A percentile compares a stretch with the other conserved stretches of the same genome.
These are phyloP conservation scores for Mamestra configurata DNA, from an alignment of 1,140 invertebrate species.

Conservation along the genomic window DNA sequence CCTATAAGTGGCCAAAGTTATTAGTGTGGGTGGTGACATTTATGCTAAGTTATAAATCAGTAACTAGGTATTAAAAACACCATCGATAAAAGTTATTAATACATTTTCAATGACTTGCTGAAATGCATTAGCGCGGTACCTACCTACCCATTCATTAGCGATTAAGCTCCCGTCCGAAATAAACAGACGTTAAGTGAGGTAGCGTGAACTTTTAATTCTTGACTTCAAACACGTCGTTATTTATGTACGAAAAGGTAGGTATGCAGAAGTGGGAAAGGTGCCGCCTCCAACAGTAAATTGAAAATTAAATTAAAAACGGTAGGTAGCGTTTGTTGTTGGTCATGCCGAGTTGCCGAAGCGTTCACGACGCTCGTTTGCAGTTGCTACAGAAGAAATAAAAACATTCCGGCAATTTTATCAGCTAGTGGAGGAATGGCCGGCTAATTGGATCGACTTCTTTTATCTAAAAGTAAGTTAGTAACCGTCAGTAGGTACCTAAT, in stretches of 20 bases:
- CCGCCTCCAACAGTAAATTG: constrained; percentile 49
- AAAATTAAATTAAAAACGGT: constrained; percentile 63
- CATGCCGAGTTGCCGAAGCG: constrained; percentile 47
- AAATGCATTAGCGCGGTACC: neutral
- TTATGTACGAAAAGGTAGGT: constrained; percentile 33
- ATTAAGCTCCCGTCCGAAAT: constrained; percentile 15
- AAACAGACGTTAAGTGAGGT: constrained; percentile 42
- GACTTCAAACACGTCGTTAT: constrained; percentile 38
- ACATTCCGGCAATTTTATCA: constrained; percentile 57
- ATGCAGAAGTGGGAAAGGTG: constrained; percentile 33
- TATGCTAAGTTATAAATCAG: constrained; percentile 5
- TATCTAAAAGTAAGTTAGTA: constrained; percentile 44
- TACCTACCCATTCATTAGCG: constrained; percentile 1
- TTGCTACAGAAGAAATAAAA: constrained; percentile 58
- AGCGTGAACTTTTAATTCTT: constrained; percentile 40
- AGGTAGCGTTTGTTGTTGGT: constrained; percentile 56
- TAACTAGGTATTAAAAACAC: constrained; percentile 23
- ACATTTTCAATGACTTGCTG: constrained; percentile 35
- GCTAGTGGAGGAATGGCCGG: constrained; percentile 48
- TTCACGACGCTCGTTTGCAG: constrained; percentile 43
- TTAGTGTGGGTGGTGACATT: neutral
- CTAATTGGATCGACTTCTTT: constrained; percentile 58
- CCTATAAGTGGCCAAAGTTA: neutral
- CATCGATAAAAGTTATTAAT: constrained; percentile 35
- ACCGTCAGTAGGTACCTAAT: neutral